A percentile compares a stretch with the other conserved stretches of the same genome.
These are phyloP conservation scores for Aplodontia rufa DNA, from an alignment of 2,113 vertebrate species.

Conservation along the genomic window DNA sequence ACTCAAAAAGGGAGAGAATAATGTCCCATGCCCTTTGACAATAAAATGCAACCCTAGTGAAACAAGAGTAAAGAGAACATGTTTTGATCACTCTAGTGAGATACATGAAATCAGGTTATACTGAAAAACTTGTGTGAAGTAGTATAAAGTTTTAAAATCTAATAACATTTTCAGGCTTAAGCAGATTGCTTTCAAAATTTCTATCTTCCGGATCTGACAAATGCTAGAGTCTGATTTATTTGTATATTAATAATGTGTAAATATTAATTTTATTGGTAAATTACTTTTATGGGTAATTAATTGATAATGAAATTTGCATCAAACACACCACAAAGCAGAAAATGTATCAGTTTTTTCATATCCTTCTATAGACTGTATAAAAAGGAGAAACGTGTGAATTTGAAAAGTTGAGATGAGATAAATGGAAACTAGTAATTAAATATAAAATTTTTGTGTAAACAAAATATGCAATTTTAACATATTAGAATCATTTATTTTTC, in stretches of 20 bases:
- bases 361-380: neutral
- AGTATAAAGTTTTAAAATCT: neutral
- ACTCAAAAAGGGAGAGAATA: neutral
- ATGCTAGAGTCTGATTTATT: neutral
- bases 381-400: neutral
- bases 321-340: neutral
- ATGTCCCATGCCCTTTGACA: neutral
- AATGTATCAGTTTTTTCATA: neutral
- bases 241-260: neutral
- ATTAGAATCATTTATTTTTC: neutral
- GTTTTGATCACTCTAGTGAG: neutral
- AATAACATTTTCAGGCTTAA: neutral
- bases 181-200: neutral
- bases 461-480: constrained; percentile 8
- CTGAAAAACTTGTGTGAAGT: neutral
- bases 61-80: neutral
- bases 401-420: constrained; percentile 8
- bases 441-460: neutral
- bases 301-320: neutral
- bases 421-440: neutral
- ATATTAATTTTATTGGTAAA: neutral
- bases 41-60: neutral
- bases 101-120: neutral
- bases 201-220: neutral
- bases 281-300: neutral